Base-by-base conservation (phyloP, 2,797 vertebrate species). In the Sparidentex hasta region DNA sequence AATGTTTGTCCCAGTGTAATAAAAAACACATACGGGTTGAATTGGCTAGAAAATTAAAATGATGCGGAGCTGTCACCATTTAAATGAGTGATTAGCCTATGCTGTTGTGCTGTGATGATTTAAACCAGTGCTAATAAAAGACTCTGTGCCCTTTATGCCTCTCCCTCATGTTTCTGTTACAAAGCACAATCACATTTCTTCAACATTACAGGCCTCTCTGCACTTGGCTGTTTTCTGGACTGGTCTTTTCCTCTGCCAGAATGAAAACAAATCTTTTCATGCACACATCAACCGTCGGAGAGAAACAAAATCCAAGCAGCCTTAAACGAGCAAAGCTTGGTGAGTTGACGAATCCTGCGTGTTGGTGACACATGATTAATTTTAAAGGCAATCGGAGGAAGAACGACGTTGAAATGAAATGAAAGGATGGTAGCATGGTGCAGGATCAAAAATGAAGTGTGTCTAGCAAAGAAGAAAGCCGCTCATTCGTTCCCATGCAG, bases 1-100 rank as follows among this genome's bases (percentile, higher is more conserved):
- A 66, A 78, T 21, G 74, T 82, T 80, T 82, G 79, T 85, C 88
- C 84, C 87, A 89, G 87, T 87, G 82, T 90, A 85, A 80, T 70
- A 70, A 59, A 81, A 86, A 87, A 88, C 74, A 88, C 86, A 87
- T 81, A 63, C 1, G 71, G 86, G 76, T 71, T 79, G 79, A 83
- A 78, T 80, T 82, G 77, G 80, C 51, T 56, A 13, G 46, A 52
- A 80, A 59, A 75, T 77, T 67, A 47, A 71, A 84, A 74, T 81
- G 2, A 63, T 59, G 46, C 72, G 66, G 75, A 73, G 64, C 33
- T 66, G 58, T 85, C 73, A 86, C 65, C 41, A 81, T 85, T 84
- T 85, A 66, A 85, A 74, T 74, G 68, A 84, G 69, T 80, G 71
- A 87, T 85, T 64, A 62, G 65, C 51, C 66, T 2, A 76, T 70